Conservation (phyloP, 2,888 invertebrate species). For the Aphidoletes aphidimyza region DNA sequence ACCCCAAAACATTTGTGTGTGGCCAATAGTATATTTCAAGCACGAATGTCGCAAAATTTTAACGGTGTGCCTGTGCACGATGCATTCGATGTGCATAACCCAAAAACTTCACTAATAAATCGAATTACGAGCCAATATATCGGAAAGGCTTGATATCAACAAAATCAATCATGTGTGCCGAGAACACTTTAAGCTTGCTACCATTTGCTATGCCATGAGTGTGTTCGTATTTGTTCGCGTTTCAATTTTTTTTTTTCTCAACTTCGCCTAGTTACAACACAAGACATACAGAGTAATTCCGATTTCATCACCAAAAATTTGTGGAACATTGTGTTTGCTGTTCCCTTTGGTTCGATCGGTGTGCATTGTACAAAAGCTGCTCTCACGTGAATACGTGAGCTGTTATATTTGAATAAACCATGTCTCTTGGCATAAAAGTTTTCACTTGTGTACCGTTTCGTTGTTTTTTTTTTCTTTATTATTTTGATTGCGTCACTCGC, state of each 20-base stretch:
- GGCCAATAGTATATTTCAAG: background rate
- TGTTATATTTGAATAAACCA: constrained; percentile 31
- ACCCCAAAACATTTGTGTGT: too few relatives aligned
- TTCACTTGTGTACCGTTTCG: background rate
- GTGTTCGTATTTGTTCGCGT: background rate
- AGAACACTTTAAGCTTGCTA: background rate
- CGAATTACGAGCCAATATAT: constrained; percentile 41
- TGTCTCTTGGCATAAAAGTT: constrained; percentile 36
- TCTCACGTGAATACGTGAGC: constrained; percentile 25
- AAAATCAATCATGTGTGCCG: constrained; percentile 32
- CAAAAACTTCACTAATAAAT: constrained; percentile 36
- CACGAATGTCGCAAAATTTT: background rate
- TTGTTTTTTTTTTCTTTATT: background rate
- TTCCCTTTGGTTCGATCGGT: background rate
- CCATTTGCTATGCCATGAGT: background rate
- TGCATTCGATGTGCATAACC: constrained; percentile 27
- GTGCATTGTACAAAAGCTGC: background rate
- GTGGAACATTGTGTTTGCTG: background rate
- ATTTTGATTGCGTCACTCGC: background rate
- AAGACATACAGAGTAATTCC: constrained; percentile 23
- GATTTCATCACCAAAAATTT: constrained; percentile 43
- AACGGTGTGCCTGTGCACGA: too few relatives aligned
- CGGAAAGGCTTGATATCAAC: constrained; percentile 18
- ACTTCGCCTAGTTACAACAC: background rate
- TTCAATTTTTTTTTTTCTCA: background rate